Conservation (phyloP, 2,797 vertebrate species). For the Chelon auratus region DNA sequence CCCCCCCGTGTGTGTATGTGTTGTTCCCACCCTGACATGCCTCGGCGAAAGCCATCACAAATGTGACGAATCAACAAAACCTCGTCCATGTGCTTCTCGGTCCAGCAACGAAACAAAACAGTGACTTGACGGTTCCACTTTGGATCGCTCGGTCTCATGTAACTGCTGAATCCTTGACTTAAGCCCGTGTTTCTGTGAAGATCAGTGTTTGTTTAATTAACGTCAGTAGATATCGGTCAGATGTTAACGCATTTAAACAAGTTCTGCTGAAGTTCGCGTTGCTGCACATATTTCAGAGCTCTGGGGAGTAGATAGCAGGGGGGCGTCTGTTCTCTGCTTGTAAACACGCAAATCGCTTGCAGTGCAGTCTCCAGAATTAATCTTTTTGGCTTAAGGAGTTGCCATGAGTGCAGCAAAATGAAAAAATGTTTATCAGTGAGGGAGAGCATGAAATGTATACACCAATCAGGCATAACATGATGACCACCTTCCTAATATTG, state of each 20-base stretch:
- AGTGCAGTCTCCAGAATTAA: background rate
- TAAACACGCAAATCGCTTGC: slow-evolving; percentile 1
- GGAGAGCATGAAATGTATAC: background rate
- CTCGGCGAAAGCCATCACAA: background rate
- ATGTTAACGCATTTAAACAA: background rate
- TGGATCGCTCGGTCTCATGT: too few species aligned
- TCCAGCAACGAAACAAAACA: background rate
- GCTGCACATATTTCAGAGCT: background rate
- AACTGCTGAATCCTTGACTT: background rate
- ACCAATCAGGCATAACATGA: too few species aligned
- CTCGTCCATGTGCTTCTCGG: background rate
- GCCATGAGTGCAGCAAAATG: background rate
- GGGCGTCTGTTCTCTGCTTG: background rate
- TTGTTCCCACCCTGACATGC: slow-evolving; percentile 10
- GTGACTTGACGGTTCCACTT: background rate
- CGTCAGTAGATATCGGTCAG: background rate
- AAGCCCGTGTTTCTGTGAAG: background rate
- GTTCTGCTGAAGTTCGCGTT: background rate
- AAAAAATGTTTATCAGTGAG: background rate
- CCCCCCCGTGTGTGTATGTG: background rate
- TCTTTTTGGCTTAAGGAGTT: background rate
- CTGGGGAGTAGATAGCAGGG: background rate
- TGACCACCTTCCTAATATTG: too few species aligned
- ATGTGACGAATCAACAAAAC: slow-evolving; percentile 27
- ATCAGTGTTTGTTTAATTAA: background rate